Base-by-base conservation (phyloP, 64 coral and sea anemone genomes). In the Orbicella faveolata region DNA sequence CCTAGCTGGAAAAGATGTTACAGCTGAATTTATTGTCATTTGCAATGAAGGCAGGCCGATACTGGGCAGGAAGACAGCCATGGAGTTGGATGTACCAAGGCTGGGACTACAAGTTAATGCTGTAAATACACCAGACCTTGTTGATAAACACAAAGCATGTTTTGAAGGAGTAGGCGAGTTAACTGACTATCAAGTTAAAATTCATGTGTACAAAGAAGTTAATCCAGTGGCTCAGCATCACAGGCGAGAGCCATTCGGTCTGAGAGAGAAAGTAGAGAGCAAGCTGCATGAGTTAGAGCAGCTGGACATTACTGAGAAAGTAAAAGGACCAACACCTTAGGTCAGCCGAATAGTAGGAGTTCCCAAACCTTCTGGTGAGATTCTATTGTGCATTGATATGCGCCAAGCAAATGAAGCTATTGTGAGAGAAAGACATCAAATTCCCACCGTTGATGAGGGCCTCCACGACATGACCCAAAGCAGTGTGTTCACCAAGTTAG, bases 321-420 rank as follows among this genome's bases (percentile, higher is more conserved):
- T 61, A 12, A 23, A 78, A 35, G 74, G 74, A 78, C 84, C 75
- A 87, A 77, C 87, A 54, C 69, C 87, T 0, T 88, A 81, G 90
- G 90, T 85, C 23, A 74, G 33, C 34, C 90, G 82, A 52, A 63
- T 92, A 21, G 90, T 87, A 52, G 76, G 87, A 61, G 83, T 92
- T 37, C 90, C 73, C 10, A 92, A 92, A 59, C 74, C 52, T 17
- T 52, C 74, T 69, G 75, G 72, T 14, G 73, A 57, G 35, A 76
- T 92, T 19, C 52, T 61, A 69, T 65, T 92, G 18, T 92, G 90
- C 39, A 52, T 92, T 30, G 83, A 92, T 35, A 87, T 92, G 83
- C 76, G 82, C 75, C 36, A 51, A 52, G 66, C 81, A 14, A 92
- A 92, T 76, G 37, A 61, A 23, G 81, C 90, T n/a, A 79, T 92